Evolutionary conservation across 2,797 vertebrate genomes (phyloP).

Genomic region (Psittacula echo): DNA sequence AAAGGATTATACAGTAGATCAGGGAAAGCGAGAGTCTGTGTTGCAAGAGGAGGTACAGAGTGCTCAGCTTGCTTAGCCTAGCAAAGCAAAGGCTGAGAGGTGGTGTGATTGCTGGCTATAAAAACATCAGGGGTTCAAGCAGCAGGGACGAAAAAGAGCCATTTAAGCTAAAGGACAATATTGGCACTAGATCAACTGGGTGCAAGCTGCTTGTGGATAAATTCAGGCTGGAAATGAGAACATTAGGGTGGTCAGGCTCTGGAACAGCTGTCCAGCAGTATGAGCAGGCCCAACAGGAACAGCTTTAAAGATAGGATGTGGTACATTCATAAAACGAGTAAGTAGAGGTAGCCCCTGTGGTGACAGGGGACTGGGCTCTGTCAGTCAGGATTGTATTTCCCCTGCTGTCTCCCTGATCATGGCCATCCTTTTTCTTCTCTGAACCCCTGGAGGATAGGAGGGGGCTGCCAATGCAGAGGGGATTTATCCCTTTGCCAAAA

Average conservation of each 20-base stretch:
- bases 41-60: background rate
- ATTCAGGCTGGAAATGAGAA: conserved; percentile 29
- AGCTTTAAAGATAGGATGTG: background rate
- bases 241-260: background rate
- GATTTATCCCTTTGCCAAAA: background rate
- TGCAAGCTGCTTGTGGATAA: conserved; percentile 11
- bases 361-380: background rate
- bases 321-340: background rate
- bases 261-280: background rate
- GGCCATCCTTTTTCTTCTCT: background rate
- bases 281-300: background rate
- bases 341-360: background rate
- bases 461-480: background rate
- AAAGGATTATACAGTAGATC: background rate
- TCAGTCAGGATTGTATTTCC: background rate
- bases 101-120: background rate
- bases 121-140: conserved; percentile 9
- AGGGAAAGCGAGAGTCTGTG: background rate
- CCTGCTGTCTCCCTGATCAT: background rate
- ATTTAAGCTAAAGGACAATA: background rate
- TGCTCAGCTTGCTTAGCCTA: background rate
- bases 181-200: background rate
- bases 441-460: background rate
- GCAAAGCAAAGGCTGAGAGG: background rate
- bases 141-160: background rate